A percentile compares a stretch with the other conserved stretches of the same genome.
Conservation (phyloP, 1,140 invertebrate species). For the Pseudomyrmex sp. region DNA sequence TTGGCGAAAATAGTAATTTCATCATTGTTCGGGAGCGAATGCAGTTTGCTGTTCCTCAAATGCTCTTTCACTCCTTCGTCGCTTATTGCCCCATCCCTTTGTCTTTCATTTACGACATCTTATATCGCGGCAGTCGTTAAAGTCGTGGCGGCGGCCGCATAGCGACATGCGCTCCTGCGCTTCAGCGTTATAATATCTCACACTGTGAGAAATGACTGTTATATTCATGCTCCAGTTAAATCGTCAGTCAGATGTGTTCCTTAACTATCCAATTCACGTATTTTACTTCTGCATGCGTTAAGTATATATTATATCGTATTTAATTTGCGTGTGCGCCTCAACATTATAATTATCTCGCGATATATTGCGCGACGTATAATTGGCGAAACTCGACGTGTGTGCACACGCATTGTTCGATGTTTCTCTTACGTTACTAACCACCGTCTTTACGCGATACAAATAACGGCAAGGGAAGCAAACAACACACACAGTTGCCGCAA, state of each 20-base stretch:
- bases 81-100: background rate
- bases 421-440: background rate
- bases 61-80: background rate
- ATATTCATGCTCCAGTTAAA: conserved; percentile 12
- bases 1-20: conserved; percentile 1
- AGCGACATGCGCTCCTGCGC: background rate
- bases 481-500: too few relatives aligned
- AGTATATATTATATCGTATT: too few relatives aligned
- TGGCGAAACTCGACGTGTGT: too few relatives aligned
- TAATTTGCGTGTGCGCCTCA: too few relatives aligned
- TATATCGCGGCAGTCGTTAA: conserved; percentile 1
- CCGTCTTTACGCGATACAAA: background rate
- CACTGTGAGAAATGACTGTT: background rate
- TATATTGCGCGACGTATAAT: background rate
- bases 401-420: background rate
- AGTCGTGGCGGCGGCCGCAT: background rate
- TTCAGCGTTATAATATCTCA: conserved; percentile 10
- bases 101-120: conserved; percentile 12
- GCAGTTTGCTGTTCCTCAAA: background rate
- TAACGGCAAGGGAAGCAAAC: background rate
- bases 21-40: background rate
- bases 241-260: background rate
- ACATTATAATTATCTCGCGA: conserved; percentile 16
- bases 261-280: background rate
- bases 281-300: background rate